Evolutionary conservation across 2,797 vertebrate species (phyloP).

Genomic region (Sebastes paucispinis): DNA sequence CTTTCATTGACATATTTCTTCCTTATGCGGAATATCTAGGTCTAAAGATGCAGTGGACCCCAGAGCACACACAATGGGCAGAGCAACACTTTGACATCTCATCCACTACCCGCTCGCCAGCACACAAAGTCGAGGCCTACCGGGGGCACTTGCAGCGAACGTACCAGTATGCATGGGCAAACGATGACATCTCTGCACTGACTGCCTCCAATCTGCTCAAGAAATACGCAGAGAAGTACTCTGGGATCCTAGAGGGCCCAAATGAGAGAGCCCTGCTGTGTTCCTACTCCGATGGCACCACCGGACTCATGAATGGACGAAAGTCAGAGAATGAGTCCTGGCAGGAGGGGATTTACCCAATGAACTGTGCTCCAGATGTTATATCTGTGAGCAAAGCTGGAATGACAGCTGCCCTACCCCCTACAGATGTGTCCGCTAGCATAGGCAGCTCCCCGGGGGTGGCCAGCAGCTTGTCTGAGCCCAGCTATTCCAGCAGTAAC

Average conservation of each 20-base stretch:
- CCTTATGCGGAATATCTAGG: constrained; percentile 81
- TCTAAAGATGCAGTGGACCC: constrained; percentile 99
- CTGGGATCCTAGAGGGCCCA: constrained; percentile 96
- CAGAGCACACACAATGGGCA: constrained; percentile 99
- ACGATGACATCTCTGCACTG: constrained; percentile 98
- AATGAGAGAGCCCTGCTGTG: constrained; percentile 92
- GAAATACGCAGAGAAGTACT: constrained; percentile 99
- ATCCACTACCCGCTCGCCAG: constrained; percentile 97
- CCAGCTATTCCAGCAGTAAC: constrained; percentile 95
- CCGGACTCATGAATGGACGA: constrained; percentile 93
- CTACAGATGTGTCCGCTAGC: constrained; percentile 91
- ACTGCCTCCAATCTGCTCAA: constrained; percentile 98
- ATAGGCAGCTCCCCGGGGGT: constrained; percentile 95
- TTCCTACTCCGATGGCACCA: constrained; percentile 90
- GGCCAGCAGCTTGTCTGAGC: constrained; percentile 94
- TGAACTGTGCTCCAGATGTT: constrained; percentile 97
- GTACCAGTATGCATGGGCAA: constrained; percentile 99
- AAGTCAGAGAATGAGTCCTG: constrained; percentile 96
- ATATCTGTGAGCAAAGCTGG: constrained; percentile 95
- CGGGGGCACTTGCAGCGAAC: constrained; percentile 96
- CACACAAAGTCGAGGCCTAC: constrained; percentile 98
- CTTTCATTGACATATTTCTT: constrained; percentile 63
- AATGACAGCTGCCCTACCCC: constrained; percentile 92
- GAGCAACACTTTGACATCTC: constrained; percentile 99
- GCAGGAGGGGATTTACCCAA: constrained; percentile 97